These are phyloP conservation scores for Nannoperca obscura DNA, from an alignment of 2,797 vertebrate species.

Conservation along the genomic window DNA sequence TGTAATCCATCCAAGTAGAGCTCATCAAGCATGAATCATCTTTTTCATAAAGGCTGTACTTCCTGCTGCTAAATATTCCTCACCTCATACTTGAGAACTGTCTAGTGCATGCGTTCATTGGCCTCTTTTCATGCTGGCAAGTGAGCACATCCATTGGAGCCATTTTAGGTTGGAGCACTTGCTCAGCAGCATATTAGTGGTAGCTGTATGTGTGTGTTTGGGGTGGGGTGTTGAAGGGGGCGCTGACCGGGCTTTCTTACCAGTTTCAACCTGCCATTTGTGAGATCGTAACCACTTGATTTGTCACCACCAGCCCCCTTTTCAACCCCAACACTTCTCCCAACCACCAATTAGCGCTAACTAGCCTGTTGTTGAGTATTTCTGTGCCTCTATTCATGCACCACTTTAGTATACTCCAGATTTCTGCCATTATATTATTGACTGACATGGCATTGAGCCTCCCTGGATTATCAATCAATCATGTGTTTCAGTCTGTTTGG, in stretches of 20 bases:
- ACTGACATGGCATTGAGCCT: constrained; percentile 60
- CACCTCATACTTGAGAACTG: background rate
- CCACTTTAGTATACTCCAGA: constrained; percentile 50
- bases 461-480: constrained; percentile 69
- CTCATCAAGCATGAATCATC: background rate
- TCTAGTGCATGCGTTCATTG: background rate
- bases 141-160: constrained; percentile 9
- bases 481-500: constrained; percentile 71
- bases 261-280: constrained; percentile 21
- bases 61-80: background rate
- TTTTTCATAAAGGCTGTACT: background rate
- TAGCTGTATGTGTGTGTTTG: background rate
- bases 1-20: background rate
- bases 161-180: constrained; percentile 7
- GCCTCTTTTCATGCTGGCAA: background rate
- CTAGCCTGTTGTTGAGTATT: constrained; percentile 29
- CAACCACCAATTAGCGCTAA: constrained; percentile 38
- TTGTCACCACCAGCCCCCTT: background rate
- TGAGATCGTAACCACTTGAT: constrained; percentile 18
- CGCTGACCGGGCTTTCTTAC: background rate
- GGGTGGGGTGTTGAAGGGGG: background rate
- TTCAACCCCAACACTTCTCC: constrained; percentile 19
- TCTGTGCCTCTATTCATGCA: constrained; percentile 43
- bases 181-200: constrained; percentile 6
- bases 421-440: constrained; percentile 65